Evolutionary conservation across 2,797 vertebrate species (phyloP).

Genomic region (Lophotriccus pileatus): DNA sequence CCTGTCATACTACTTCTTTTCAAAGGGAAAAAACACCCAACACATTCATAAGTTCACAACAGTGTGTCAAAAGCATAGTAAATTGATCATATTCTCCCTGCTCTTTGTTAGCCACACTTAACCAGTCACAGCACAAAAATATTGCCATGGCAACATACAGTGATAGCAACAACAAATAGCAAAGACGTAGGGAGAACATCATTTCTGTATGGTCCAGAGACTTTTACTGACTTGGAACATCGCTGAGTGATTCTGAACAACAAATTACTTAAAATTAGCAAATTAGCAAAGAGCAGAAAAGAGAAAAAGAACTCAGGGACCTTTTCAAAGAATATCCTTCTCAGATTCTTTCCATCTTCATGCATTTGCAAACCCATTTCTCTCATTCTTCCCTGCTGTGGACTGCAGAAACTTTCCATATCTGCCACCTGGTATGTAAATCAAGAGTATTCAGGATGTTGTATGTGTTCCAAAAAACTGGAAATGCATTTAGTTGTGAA

Average conservation of each 20-base stretch:
- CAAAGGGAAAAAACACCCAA: neutral
- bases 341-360: neutral
- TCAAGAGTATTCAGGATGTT: neutral
- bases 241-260: neutral
- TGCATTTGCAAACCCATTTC: neutral
- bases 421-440: constrained; percentile 16
- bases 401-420: neutral
- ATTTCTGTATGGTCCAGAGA: neutral
- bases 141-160: constrained; percentile 34
- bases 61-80: neutral
- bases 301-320: neutral
- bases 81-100: neutral
- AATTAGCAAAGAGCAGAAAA: neutral
- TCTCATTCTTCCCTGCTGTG: neutral
- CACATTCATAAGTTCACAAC: neutral
- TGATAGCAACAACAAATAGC: constrained; percentile 7
- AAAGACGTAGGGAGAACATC: neutral
- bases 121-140: constrained; percentile 7
- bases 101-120: neutral
- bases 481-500: constrained; percentile 33
- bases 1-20: neutral
- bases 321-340: neutral
- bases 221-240: constrained; percentile 3
- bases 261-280: constrained; percentile 21
- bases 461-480: constrained; percentile 12